Percentiles rank a stretch among this genome's conserved stretches.
phyloP scores from a whole-genome alignment of 2,113 vertebrate genomes.

The Oreocharis arfaki region DNA sequence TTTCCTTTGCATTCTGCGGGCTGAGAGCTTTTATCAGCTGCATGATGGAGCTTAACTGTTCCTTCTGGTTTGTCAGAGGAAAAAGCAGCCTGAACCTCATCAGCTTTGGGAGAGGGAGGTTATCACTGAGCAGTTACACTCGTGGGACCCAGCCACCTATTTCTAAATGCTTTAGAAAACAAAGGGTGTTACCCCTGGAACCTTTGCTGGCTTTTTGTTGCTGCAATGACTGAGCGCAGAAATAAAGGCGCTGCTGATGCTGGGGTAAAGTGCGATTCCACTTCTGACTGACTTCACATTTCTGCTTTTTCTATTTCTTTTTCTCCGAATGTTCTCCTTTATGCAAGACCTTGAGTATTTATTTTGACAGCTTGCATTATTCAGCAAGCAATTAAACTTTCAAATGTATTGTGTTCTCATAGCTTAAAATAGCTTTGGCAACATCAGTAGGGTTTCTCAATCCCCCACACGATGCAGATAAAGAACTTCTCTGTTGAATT shows the following conservation, averaged over 20 bases:
- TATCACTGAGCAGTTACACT: background rate
- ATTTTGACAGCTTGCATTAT: conserved; percentile 65
- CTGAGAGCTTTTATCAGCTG: background rate
- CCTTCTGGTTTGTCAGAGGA: background rate
- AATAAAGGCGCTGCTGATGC: background rate
- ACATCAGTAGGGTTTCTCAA: conserved; percentile 49
- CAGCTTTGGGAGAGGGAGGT: background rate
- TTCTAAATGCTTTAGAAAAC: background rate
- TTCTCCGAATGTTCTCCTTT: background rate
- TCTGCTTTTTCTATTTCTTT: background rate
- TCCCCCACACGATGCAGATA: conserved; percentile 35
- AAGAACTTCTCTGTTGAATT: background rate
- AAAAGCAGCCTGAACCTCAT: background rate
- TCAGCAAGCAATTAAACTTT: conserved; percentile 67
- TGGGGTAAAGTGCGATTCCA: background rate
- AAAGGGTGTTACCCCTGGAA: background rate
- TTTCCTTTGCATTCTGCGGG: background rate
- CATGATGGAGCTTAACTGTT: background rate
- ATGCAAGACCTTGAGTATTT: conserved; percentile 58
- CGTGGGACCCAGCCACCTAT: background rate
- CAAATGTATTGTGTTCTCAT: conserved; percentile 61
- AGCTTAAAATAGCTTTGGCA: conserved; percentile 60
- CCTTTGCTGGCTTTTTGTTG: background rate
- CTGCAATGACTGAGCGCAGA: background rate
- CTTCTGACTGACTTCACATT: conserved; percentile 32